Evolutionary conservation across 2,113 vertebrate genomes (phyloP).

Genomic region (Rhombomys opimus): DNA sequence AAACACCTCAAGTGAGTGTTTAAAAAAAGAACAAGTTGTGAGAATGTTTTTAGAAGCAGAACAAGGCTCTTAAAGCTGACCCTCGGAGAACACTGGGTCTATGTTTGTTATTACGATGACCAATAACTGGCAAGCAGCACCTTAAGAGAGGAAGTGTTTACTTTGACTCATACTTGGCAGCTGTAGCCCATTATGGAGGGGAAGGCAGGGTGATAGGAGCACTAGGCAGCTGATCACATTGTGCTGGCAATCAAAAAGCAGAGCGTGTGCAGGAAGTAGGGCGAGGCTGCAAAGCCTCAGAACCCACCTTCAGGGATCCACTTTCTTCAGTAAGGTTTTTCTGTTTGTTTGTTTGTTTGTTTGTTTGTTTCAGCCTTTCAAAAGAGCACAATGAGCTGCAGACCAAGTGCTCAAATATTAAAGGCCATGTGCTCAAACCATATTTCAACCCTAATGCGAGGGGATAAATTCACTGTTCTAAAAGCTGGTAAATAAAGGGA

Average conservation of each 20-base stretch:
- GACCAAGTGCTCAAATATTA: not conserved
- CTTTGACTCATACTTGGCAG: not conserved
- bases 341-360: not conserved
- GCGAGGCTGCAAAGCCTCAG: too few species aligned
- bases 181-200: not conserved
- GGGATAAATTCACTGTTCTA: not conserved
- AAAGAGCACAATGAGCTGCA: not conserved
- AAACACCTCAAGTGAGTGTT: not conserved
- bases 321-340: not conserved
- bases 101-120: not conserved
- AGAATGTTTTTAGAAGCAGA: conserved; percentile 10
- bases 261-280: not conserved
- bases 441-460: not conserved
- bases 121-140: not conserved
- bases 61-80: not conserved
- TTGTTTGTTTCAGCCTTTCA: not conserved
- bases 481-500: not conserved
- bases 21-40: not conserved
- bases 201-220: not conserved
- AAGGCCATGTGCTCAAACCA: not conserved
- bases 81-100: not conserved
- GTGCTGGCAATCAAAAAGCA: not conserved
- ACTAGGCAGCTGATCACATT: not conserved
- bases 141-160: not conserved
- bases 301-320: too few species aligned